phyloP scores from a whole-genome alignment of 2,113 vertebrate species.

The Barnardius zonarius region DNA sequence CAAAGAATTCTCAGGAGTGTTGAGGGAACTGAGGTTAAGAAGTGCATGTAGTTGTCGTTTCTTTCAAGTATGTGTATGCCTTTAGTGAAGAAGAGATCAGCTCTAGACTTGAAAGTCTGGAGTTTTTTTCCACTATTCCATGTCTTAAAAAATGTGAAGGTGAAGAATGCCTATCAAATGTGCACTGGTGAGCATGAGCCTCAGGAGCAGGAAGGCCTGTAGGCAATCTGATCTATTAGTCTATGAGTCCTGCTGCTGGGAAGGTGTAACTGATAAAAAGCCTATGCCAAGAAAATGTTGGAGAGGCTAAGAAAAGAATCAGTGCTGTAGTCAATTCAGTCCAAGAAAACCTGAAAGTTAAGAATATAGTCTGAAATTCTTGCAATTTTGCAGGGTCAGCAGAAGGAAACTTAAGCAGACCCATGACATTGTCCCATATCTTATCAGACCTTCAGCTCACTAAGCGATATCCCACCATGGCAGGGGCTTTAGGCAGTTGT shows the following conservation, averaged over 20 bases:
- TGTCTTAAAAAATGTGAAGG: not conserved
- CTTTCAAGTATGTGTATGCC: not conserved
- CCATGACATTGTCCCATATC: not conserved
- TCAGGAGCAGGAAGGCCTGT: not conserved
- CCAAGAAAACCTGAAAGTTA: not conserved
- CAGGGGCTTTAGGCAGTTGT: not conserved
- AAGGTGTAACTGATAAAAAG: not conserved
- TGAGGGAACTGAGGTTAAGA: not conserved
- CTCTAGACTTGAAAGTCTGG: not conserved
- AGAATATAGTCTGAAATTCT: not conserved
- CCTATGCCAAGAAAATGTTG: not conserved
- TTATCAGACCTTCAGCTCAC: not conserved
- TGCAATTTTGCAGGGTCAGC: not conserved
- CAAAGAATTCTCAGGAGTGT: not conserved
- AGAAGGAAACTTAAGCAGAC: not conserved
- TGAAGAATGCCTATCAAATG: not conserved
- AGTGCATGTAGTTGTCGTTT: not conserved
- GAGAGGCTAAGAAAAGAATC: not conserved
- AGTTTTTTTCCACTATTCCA: not conserved
- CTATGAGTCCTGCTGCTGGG: not conserved
- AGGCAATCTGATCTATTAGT: not conserved
- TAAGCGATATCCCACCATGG: not conserved
- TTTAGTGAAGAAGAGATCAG: not conserved
- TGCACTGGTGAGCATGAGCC: not conserved
- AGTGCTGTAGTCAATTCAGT: not conserved